Conservation (phyloP, 2,113 vertebrate genomes). For the Odontesthes bonariensis region DNA sequence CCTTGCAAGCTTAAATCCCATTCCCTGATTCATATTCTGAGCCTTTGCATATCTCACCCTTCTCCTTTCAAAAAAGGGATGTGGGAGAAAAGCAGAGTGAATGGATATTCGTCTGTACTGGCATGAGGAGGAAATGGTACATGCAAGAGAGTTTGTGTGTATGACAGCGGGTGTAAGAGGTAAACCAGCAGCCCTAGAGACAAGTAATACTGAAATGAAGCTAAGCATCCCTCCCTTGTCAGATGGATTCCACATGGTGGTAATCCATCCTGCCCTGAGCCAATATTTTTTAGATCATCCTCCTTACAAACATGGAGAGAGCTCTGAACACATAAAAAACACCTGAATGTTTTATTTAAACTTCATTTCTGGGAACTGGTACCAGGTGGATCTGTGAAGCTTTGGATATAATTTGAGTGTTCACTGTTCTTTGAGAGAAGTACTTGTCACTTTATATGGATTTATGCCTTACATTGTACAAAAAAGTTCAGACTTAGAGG, state of each 20-base stretch:
- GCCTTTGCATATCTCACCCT: constrained; percentile 28
- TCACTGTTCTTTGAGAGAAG: background rate
- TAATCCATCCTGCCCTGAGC: constrained; percentile 40
- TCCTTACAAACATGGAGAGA: constrained; percentile 25
- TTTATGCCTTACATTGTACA: too few species aligned
- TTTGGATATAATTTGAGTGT: background rate
- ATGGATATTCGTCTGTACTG: constrained; percentile 14
- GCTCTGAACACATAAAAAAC: constrained; percentile 17
- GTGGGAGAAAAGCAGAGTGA: constrained; percentile 1
- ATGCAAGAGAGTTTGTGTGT: constrained; percentile 15
- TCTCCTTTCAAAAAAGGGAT: constrained; percentile 17
- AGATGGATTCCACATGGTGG: constrained; percentile 45
- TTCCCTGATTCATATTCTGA: constrained; percentile 50
- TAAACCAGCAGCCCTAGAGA: constrained; percentile 38
- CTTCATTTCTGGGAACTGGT: constrained; percentile 18
- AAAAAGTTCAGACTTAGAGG: too few species aligned
- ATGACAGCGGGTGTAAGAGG: constrained; percentile 24
- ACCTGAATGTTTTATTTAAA: background rate
- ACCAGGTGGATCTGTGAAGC: constrained; percentile 10
- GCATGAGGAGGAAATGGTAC: constrained; percentile 11
- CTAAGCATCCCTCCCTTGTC: constrained; percentile 28
- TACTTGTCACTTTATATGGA: background rate
- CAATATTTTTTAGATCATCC: constrained; percentile 34
- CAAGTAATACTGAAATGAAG: constrained; percentile 35
- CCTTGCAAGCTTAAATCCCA: constrained; percentile 42